Evolutionary conservation across 2,797 vertebrate species (phyloP).

Genomic region (Falco columbarius): DNA sequence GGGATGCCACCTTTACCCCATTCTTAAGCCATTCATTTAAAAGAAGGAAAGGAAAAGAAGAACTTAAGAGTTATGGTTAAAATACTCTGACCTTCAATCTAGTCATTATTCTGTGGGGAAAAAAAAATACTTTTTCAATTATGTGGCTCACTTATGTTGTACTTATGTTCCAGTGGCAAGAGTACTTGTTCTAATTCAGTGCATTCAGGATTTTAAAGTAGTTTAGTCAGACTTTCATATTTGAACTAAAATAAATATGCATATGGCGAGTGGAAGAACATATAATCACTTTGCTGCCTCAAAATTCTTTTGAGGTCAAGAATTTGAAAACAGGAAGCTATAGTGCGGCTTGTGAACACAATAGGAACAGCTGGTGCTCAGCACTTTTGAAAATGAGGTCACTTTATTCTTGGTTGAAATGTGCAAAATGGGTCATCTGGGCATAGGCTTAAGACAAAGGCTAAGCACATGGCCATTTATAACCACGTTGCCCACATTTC

Average conservation of each 20-base stretch:
- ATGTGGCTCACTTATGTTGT: neutral
- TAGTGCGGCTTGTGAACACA: constrained; percentile 18
- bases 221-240: constrained; percentile 22
- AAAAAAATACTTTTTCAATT: neutral
- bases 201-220: constrained; percentile 4
- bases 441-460: constrained; percentile 63
- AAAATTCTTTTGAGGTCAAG: constrained; percentile 56
- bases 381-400: constrained; percentile 69
- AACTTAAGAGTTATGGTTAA: neutral
- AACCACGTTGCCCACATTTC: constrained; percentile 31
- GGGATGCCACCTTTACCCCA: neutral
- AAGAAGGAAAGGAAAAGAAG: neutral
- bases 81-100: neutral
- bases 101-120: neutral
- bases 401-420: constrained; percentile 69
- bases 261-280: constrained; percentile 12
- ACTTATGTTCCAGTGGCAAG: neutral
- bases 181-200: constrained; percentile 5
- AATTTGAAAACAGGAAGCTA: constrained; percentile 54
- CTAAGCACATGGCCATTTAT: constrained; percentile 9
- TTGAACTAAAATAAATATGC: constrained; percentile 35
- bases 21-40: neutral
- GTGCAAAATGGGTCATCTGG: constrained; percentile 68
- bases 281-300: constrained; percentile 5
- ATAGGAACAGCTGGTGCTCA: constrained; percentile 65